Base-by-base conservation (phyloP, 1,140 invertebrate species). In the Euura lappo region DNA sequence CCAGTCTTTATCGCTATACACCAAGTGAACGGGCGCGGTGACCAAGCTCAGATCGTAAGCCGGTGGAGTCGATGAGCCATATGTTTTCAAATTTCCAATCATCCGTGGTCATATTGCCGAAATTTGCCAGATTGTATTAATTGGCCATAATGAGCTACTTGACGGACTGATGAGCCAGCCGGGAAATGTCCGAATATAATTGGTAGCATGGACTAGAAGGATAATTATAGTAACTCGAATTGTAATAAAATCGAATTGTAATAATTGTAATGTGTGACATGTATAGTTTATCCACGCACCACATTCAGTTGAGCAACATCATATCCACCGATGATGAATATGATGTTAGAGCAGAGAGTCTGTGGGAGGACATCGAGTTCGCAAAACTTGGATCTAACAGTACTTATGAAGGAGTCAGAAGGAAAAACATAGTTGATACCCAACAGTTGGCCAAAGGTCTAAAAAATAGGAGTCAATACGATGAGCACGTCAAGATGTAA, bases 1-100 rank as follows among this genome's bases (percentile, higher is more conserved):
- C 44, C 83, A 83, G 81, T 94, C 93, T 68, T 90, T 90, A 6
- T 84, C 75, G 6, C 89, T 90, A 79, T 92, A 93, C 77, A 92
- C 89, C 2, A 94, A 81, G 68, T 90, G 88, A 2, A 91, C 89
- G n/a, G 93, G 93, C 10, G 90, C 88, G 2, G 88, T 90, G 11
- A 95, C 90, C 75, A 89, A 90, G 2, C 84, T 84, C n/a, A 93
- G 78, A 75, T 91, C 87, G 76, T 93, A 93, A 1, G 82, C 80
- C 1, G 91, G 91, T 6, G 91, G 90, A 51, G 75, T 80, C 2
- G 80, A 66, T 44, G 82, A 84, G 7, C 85, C 85, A 74, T 92
- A 6, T 82, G 70, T 8, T 79, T 71, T 70, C 88, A 81, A 79
- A 92, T 92, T 45, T 79, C 75, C 6, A 73, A 13, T 4, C 79